These are phyloP conservation scores for Drosophila malerkotliana DNA, from an alignment of 1,140 invertebrate species.

Conservation along the genomic window DNA sequence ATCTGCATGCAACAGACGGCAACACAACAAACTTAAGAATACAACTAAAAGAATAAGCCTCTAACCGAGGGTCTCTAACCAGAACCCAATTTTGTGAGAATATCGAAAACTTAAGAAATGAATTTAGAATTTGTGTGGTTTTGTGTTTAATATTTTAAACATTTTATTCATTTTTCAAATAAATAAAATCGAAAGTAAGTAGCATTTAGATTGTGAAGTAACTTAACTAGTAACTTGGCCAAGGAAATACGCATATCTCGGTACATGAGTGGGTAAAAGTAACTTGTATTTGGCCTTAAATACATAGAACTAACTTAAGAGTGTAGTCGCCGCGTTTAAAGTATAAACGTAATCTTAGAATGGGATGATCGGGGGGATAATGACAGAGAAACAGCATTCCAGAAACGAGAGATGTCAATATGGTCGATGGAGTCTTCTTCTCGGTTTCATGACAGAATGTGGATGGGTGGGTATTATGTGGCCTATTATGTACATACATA, in stretches of 20 bases:
- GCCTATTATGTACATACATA: slow-evolving; percentile 3
- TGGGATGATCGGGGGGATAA: not conserved
- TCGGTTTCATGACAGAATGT: slow-evolving; percentile 6
- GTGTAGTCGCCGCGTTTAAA: not conserved
- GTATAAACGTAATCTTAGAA: not conserved
- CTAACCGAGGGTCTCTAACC: slow-evolving; percentile 6
- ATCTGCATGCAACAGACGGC: slow-evolving; percentile 45
- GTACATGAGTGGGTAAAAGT: slow-evolving; percentile 40
- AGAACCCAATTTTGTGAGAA: slow-evolving; percentile 9
- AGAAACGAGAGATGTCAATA: not conserved
- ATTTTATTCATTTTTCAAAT: slow-evolving; percentile 80
- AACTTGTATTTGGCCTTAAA: slow-evolving; percentile 18
- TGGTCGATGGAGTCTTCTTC: slow-evolving; percentile 5
- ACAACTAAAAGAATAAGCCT: slow-evolving; percentile 9
- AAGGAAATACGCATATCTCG: slow-evolving; percentile 15
- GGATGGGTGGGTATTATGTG: slow-evolving; percentile 17
- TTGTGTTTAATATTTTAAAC: slow-evolving; percentile 50
- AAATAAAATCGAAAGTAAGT: slow-evolving; percentile 67
- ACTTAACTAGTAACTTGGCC: slow-evolving; percentile 55
- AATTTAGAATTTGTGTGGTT: slow-evolving; percentile 65
- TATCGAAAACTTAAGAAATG: slow-evolving; percentile 45
- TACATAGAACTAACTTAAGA: slow-evolving; percentile 40
- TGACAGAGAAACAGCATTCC: slow-evolving; percentile 4
- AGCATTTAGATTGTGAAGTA: slow-evolving; percentile 29
- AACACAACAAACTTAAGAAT: slow-evolving; percentile 35